phyloP scores from a whole-genome alignment of 2,113 vertebrate species.

The Marcusenius ussheri region DNA sequence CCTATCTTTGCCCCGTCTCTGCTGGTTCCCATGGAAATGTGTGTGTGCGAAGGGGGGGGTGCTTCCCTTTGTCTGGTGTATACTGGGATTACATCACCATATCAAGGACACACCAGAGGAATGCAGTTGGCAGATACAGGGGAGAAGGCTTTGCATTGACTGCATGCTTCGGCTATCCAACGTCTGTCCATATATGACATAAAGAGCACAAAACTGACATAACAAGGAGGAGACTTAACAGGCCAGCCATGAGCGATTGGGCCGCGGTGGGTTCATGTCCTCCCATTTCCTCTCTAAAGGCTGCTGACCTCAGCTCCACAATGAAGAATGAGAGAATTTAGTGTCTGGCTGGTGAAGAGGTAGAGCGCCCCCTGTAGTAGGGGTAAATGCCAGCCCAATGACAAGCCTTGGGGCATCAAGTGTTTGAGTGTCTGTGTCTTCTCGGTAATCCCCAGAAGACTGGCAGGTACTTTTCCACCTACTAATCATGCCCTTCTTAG shows the following conservation, averaged over 20 bases:
- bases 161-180: not conserved
- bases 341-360: not conserved
- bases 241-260: not conserved
- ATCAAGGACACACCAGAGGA: not conserved
- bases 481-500: not conserved
- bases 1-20: not conserved
- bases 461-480: not conserved
- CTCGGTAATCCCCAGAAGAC: not conserved
- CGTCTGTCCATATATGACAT: not conserved
- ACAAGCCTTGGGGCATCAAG: not conserved
- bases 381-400: not conserved
- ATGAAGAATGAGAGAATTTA: not conserved
- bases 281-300: not conserved
- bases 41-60: not conserved
- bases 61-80: not conserved
- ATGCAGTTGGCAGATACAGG: not conserved
- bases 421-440: not conserved
- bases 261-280: not conserved
- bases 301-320: not conserved
- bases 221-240: not conserved
- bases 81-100: slow-evolving; percentile 6
- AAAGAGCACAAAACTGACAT: not conserved
- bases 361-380: not conserved
- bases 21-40: not conserved
- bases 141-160: not conserved